Conservation (phyloP, 2,113 vertebrate species). For the Dicrurus megarhynchus region DNA sequence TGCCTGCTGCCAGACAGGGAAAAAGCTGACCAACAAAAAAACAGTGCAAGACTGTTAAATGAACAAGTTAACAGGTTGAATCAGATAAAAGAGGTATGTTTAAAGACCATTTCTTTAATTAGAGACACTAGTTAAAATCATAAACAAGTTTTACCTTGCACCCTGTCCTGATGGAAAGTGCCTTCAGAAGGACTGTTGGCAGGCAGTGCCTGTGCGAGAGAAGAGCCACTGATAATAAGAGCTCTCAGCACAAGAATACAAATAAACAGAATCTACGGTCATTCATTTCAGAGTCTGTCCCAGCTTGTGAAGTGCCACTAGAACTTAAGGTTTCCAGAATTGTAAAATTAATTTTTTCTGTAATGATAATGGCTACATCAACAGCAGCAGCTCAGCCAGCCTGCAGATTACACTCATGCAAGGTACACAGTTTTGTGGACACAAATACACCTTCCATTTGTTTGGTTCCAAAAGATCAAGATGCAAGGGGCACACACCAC, state of each 20-base stretch:
- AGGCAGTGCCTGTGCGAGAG: neutral
- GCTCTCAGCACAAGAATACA: neutral
- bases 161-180: neutral
- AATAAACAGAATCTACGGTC: neutral
- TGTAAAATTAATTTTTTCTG: neutral
- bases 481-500: neutral
- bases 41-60: neutral
- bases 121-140: neutral
- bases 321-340: neutral
- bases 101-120: neutral
- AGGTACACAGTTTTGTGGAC: neutral
- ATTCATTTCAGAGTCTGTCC: neutral
- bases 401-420: neutral
- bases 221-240: neutral
- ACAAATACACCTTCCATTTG: neutral
- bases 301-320: neutral
- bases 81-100: neutral
- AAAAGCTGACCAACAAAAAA: neutral
- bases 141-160: conserved; percentile 6
- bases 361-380: neutral
- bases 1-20: neutral
- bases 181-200: neutral
- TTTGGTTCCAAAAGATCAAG: neutral
- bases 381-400: neutral
- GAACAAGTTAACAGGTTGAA: neutral